Conservation (phyloP, 2,888 invertebrate species). For the Lumbricus terrestris region DNA sequence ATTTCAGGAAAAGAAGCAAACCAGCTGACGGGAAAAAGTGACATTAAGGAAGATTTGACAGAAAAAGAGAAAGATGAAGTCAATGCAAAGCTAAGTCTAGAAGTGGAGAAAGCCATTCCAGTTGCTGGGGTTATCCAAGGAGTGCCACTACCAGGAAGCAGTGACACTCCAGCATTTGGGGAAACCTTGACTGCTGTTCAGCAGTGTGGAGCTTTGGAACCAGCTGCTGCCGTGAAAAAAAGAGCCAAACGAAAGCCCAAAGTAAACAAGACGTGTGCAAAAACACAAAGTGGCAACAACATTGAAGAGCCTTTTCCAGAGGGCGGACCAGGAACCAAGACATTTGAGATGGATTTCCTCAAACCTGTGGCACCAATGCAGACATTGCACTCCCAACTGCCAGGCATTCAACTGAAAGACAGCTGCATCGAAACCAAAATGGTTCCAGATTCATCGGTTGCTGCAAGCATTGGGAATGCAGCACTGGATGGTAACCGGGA, state of each 20-base stretch:
- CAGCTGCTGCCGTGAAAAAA: background rate
- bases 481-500: background rate
- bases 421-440: background rate
- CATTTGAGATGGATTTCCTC: background rate
- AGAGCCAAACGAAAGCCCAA: background rate
- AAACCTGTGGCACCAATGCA: background rate
- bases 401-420: background rate
- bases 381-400: too few relatives aligned
- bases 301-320: background rate
- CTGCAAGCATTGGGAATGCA: background rate
- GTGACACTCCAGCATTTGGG: background rate
- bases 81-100: background rate
- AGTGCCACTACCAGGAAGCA: background rate
- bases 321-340: background rate
- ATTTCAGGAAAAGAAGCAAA: constrained; percentile 3
- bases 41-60: background rate
- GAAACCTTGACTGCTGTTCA: background rate
- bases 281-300: background rate
- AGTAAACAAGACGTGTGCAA: background rate
- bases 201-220: background rate
- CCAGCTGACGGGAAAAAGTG: background rate
- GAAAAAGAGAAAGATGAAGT: background rate
- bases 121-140: background rate
- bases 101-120: background rate
- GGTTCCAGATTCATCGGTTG: background rate